phyloP scores from a whole-genome alignment of 1,140 invertebrate genomes.

The Vanessa atalanta region DNA sequence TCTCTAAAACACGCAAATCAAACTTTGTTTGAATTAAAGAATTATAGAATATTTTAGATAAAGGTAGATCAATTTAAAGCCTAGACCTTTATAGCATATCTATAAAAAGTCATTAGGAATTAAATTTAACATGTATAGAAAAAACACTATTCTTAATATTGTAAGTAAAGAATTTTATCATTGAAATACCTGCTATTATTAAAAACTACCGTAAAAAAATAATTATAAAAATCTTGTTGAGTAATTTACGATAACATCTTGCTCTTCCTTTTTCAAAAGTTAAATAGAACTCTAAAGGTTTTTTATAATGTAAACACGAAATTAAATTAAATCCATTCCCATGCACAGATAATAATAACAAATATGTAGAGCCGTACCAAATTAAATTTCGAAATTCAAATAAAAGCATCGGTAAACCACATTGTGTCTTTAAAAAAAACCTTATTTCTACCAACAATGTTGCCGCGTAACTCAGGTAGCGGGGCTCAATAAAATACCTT shows the following conservation, averaged over 20 bases:
- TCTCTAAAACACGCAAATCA: too few species aligned
- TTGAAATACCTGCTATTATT: too few species aligned
- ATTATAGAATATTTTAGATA: too few species aligned
- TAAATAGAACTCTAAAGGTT: background rate
- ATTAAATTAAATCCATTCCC: background rate
- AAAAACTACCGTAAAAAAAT: too few species aligned
- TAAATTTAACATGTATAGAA: too few species aligned
- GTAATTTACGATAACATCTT: background rate
- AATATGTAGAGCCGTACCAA: constrained; percentile 13
- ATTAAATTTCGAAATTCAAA: constrained; percentile 32
- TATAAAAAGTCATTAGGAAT: too few species aligned
- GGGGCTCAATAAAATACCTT: constrained; percentile 62
- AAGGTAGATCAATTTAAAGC: too few species aligned
- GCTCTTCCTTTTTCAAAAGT: background rate
- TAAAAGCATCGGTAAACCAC: constrained; percentile 42
- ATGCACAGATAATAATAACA: constrained; percentile 13
- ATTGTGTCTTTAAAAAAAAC: constrained; percentile 44
- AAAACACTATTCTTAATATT: too few species aligned
- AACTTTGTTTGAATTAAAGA: too few species aligned
- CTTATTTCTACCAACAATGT: constrained; percentile 52
- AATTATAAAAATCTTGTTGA: background rate
- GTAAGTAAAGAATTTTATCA: too few species aligned
- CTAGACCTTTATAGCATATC: too few species aligned
- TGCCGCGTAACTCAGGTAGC: constrained; percentile 72
- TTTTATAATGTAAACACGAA: background rate